Evolutionary conservation across 2,888 invertebrate species (phyloP).

Genomic region (Gerris lacustris): DNA sequence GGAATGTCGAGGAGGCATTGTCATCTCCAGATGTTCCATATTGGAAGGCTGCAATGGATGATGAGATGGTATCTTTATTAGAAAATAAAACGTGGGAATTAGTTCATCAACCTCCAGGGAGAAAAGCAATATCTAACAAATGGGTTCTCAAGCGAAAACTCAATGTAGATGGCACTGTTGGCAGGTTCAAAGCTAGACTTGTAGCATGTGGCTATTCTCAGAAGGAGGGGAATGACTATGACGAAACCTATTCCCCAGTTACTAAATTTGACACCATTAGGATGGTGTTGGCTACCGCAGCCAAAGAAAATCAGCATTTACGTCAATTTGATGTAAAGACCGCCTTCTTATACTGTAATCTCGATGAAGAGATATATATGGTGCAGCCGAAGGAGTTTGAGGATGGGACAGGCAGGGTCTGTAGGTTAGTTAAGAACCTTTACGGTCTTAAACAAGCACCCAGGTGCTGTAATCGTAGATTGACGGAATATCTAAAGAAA

Average conservation of each 20-base stretch:
- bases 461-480: conserved; percentile 33
- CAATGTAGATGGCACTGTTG: background rate
- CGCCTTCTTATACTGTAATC: conserved; percentile 32
- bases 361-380: conserved; percentile 34
- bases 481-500: conserved; percentile 30
- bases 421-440: conserved; percentile 32
- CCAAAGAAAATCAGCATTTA: conserved; percentile 24
- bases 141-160: conserved; percentile 9
- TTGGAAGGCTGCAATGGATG: conserved; percentile 12
- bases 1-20: background rate
- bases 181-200: conserved; percentile 9
- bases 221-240: conserved; percentile 8
- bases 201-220: conserved; percentile 8
- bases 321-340: conserved; percentile 33
- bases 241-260: conserved; percentile 16
- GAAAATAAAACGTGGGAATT: conserved; percentile 11
- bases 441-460: conserved; percentile 36
- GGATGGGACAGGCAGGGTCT: conserved; percentile 31
- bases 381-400: conserved; percentile 33
- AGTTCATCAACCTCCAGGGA: conserved; percentile 1
- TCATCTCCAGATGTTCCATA: background rate
- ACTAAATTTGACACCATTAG: conserved; percentile 3
- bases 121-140: conserved; percentile 6
- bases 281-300: conserved; percentile 30
- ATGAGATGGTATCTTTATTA: conserved; percentile 9